Evolutionary conservation across 2,797 vertebrate species (phyloP).

Genomic region (Erethizon dorsatum): DNA sequence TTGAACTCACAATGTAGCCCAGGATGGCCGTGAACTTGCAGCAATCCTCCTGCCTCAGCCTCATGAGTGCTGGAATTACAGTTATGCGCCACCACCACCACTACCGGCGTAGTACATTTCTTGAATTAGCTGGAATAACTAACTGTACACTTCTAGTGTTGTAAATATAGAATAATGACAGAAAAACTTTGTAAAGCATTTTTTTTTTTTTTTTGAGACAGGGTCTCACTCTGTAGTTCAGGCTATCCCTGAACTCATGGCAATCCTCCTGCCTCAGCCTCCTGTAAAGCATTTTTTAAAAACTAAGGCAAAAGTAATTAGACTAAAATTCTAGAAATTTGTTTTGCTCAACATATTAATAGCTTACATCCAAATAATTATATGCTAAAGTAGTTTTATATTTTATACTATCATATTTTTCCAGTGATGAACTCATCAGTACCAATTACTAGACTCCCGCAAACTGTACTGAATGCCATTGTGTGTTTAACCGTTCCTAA

Average conservation of each 20-base stretch:
- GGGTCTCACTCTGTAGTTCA: neutral
- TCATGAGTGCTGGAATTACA: neutral
- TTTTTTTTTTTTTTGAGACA: neutral
- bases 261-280: neutral
- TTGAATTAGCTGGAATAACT: neutral
- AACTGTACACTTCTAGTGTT: neutral
- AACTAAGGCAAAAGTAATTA: neutral
- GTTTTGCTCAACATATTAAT: neutral
- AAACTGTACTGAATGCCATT: neutral
- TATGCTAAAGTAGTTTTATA: neutral
- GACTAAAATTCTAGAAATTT: neutral
- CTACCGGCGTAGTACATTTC: neutral
- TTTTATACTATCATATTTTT: neutral
- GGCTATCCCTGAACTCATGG: neutral
- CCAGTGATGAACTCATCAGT: neutral
- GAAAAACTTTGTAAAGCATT: neutral
- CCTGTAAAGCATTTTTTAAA: neutral
- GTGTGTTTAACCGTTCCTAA: neutral
- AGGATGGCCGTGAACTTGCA: neutral
- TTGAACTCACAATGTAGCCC: neutral
- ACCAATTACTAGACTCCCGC: neutral
- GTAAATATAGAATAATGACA: conserved; percentile 5
- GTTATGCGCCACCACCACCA: neutral
- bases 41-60: neutral
- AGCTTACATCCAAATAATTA: neutral